phyloP scores from a whole-genome alignment of 2,797 vertebrate genomes.

The Phalloptychus januarius region DNA sequence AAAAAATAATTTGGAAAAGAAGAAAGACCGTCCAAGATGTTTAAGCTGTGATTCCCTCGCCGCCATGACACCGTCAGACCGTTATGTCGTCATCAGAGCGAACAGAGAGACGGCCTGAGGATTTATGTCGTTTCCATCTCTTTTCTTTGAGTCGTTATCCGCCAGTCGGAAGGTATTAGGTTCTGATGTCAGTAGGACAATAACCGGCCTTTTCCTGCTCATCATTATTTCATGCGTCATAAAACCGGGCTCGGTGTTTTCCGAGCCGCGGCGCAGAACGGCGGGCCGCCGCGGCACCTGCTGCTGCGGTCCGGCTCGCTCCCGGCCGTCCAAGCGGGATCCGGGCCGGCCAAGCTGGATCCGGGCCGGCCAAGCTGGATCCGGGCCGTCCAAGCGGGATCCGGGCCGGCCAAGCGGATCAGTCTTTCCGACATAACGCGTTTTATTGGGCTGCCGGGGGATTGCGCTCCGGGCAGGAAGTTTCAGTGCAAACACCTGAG shows the following conservation, averaged over 20 bases:
- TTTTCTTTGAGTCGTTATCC: constrained; percentile 19
- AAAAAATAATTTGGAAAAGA: background rate
- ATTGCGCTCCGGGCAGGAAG: constrained; percentile 54
- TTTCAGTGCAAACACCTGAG: constrained; percentile 69
- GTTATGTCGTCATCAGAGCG: background rate
- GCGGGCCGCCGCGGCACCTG: constrained; percentile 53
- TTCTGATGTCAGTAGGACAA: constrained; percentile 36
- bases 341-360: constrained; percentile 25
- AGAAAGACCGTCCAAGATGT: background rate
- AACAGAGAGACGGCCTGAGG: background rate
- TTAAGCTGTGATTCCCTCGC: background rate
- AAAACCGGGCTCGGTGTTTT: constrained; percentile 44
- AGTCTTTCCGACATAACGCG: constrained; percentile 43
- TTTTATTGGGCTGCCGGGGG: constrained; percentile 61
- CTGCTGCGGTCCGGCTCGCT: constrained; percentile 21
- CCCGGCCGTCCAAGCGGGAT: constrained; percentile 34
- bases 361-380: constrained; percentile 22
- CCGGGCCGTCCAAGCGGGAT: no score
- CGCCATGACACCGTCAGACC: background rate
- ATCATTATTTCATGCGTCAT: constrained; percentile 43
- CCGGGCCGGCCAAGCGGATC: constrained; percentile 22
- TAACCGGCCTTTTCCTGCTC: constrained; percentile 20
- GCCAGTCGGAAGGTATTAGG: constrained; percentile 29
- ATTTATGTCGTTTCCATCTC: constrained; percentile 3
- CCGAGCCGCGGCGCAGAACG: constrained; percentile 19